phyloP scores from a whole-genome alignment of 2,888 invertebrate species.

The Tuberolachnus salignus region DNA sequence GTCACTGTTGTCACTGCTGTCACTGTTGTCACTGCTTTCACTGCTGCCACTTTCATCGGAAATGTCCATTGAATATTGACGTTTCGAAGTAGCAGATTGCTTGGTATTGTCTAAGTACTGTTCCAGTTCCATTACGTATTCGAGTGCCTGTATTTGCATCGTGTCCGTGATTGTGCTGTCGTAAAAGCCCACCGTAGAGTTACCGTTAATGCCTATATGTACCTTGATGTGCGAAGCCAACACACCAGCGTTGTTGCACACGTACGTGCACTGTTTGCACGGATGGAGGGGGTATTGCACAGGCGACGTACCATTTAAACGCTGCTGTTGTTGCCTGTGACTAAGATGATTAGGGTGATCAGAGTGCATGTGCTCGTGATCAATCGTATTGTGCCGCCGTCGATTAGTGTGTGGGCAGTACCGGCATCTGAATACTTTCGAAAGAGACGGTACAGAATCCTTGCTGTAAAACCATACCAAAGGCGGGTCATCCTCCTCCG shows the following conservation, averaged over 20 bases:
- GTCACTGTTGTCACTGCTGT: no score
- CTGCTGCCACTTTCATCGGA: no score
- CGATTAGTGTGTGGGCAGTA: slow-evolving; percentile 84
- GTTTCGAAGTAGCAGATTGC: no score
- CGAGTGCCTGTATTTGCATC: slow-evolving; percentile 67
- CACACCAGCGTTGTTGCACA: slow-evolving; percentile 74
- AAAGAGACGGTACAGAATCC: slow-evolving; percentile 68
- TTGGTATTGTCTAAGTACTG: neutral
- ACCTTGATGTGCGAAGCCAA: slow-evolving; percentile 77
- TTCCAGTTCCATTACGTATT: slow-evolving; percentile 42
- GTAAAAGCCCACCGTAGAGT: slow-evolving; percentile 74
- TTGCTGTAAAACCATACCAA: slow-evolving; percentile 76
- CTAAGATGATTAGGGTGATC: slow-evolving; percentile 61
- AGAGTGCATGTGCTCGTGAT: slow-evolving; percentile 81
- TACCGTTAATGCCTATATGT: slow-evolving; percentile 74
- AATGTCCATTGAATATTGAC: no score
- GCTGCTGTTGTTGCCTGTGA: slow-evolving; percentile 45
- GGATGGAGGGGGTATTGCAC: slow-evolving; percentile 62
- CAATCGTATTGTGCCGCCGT: slow-evolving; percentile 78
- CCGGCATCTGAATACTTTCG: slow-evolving; percentile 84
- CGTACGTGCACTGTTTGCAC: slow-evolving; percentile 81
- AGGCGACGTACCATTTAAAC: neutral
- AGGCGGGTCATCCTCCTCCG: slow-evolving; percentile 67
- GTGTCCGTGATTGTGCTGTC: slow-evolving; percentile 72
- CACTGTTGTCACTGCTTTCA: neutral